Evolutionary conservation across 2,797 vertebrate species (phyloP).

Genomic region (Rhodeus uyekii): DNA sequence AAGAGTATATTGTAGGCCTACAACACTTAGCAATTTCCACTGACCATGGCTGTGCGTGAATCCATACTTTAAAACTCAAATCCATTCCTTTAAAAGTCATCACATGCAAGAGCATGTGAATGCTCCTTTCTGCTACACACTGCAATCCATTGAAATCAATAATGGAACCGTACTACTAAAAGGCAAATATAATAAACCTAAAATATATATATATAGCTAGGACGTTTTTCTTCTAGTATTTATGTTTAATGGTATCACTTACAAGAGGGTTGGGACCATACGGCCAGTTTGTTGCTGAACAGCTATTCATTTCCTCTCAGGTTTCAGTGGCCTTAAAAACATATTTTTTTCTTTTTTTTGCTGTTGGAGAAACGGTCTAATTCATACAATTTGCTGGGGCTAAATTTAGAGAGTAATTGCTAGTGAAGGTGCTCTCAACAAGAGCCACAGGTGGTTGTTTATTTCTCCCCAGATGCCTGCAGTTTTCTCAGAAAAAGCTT

Average conservation of each 20-base stretch:
- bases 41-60: neutral
- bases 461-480: neutral
- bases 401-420: constrained; percentile 35
- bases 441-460: constrained; percentile 26
- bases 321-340: neutral
- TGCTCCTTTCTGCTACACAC: neutral
- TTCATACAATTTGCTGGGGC: neutral
- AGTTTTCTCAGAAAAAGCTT: neutral
- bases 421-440: constrained; percentile 20
- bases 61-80: neutral
- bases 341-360: neutral
- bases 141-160: neutral
- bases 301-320: neutral
- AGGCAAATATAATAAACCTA: neutral
- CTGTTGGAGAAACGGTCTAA: neutral
- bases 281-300: neutral
- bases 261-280: neutral
- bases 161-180: neutral
- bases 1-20: neutral
- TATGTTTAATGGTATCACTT: neutral
- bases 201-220: neutral
- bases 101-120: too few relatives aligned
- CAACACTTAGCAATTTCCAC: neutral
- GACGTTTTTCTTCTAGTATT: neutral
- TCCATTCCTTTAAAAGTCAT: neutral